Base-by-base conservation (phyloP, 2,888 invertebrate genomes). In the Diabrotica balteata region DNA sequence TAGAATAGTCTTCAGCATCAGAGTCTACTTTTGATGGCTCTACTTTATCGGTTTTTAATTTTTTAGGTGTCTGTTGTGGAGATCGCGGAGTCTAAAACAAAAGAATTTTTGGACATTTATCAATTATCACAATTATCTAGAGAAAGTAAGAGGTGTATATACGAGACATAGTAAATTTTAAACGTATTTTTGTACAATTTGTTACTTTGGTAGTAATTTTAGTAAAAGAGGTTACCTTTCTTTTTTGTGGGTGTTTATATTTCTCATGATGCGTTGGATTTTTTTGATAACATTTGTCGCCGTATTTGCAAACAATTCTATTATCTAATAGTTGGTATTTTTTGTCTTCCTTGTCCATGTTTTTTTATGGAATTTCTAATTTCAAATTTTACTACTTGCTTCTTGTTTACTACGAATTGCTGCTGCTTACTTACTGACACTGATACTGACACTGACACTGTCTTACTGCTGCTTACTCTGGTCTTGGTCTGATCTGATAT, bases 251-350 rank as follows among this genome's bases (percentile, higher is more conserved):
- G 82, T 95, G 95, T 83, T 92, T 93, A 75, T 88, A 96, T 78
- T 90, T 91, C 67, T 87, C 84, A 65, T 86, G 86, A 85, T 96
- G 96, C 0, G 86, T 85, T 0, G 90, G 86, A 85, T 94, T 95
- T 79, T 90, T 92, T 79, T 93, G 94, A 82, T 94, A 95, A 82
- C 96, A 96, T 74, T 90, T 89, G 7, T 80, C 81, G 61, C 93
- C 93, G 81, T 93, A 95, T 84, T 91, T 91, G 82, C 96, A 96
- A 55, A 88, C 82, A 52, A 83, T 85, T 81, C 92, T 72, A 5
- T 77, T 67, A 74, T 83, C 83, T 52, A n/a, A n/a, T n/a, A 80
- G 76, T 7, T 73, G 70, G 54, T 79, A 79, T 58, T 78, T 75
- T 69, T 76, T 55, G 11, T 62, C 53, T n/a, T 58, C 52, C 42